Evolutionary conservation across 1,140 invertebrate species (phyloP).

Genomic region (Papilio helenus): DNA sequence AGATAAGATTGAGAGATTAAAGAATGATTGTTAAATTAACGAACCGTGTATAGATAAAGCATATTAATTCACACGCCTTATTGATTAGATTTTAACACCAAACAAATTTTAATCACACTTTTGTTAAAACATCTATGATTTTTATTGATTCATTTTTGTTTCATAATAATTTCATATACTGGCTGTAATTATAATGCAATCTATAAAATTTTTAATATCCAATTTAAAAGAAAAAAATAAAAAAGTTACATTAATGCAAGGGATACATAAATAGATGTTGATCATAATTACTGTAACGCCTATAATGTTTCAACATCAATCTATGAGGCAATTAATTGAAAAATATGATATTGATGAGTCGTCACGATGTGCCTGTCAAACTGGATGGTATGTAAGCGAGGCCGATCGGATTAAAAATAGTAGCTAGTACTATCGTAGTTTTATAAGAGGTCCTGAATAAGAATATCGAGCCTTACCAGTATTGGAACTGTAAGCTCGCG

Average conservation of each 20-base stretch:
- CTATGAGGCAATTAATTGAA: conserved; percentile 16
- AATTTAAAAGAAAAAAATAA: background rate
- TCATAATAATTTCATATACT: background rate
- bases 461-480: background rate
- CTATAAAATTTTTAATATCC: background rate
- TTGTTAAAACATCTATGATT: background rate
- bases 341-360: conserved; percentile 24
- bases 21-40: background rate
- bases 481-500: background rate
- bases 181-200: background rate
- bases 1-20: background rate
- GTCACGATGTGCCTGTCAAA: conserved; percentile 20
- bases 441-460: background rate
- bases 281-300: background rate
- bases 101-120: conserved; percentile 14
- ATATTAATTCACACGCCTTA: background rate
- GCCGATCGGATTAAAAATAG: conserved; percentile 13
- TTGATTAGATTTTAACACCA: background rate
- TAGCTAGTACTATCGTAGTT: background rate
- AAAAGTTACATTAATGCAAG: background rate
- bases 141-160: background rate
- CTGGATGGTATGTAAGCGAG: background rate
- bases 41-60: conserved; percentile 1
- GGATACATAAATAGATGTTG: background rate
- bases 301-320: conserved; percentile 11